These are phyloP conservation scores for Lepidurus apus DNA, from an alignment of 1,140 invertebrate species.

Conservation along the genomic window DNA sequence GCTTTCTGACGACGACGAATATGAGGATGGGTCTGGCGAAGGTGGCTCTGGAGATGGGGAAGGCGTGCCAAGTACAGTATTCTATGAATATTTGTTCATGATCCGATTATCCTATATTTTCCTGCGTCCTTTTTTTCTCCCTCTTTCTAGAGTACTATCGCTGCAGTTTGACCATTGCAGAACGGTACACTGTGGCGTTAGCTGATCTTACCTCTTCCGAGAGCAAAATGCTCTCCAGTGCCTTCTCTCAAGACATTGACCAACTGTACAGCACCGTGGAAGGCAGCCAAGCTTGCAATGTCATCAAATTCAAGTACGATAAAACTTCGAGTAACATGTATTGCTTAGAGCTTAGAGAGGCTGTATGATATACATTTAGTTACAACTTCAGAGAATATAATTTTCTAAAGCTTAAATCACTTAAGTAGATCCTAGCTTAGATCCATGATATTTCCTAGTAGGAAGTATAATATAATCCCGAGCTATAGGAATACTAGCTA, in stretches of 20 bases:
- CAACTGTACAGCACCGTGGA: slow-evolving; percentile 43
- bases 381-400: too few species aligned
- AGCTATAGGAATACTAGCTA: too few species aligned
- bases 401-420: too few species aligned
- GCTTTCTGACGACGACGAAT: background rate
- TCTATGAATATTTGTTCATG: background rate
- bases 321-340: too few species aligned
- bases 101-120: background rate
- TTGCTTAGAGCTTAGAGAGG: too few species aligned
- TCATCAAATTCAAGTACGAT: slow-evolving; percentile 43
- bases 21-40: background rate
- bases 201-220: slow-evolving; percentile 42
- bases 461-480: too few species aligned
- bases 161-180: slow-evolving; percentile 45
- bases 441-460: too few species aligned
- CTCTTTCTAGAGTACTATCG: slow-evolving; percentile 47
- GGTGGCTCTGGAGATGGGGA: background rate
- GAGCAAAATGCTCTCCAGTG: slow-evolving; percentile 44
- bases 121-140: slow-evolving; percentile 20
- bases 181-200: slow-evolving; percentile 44
- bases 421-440: too few species aligned
- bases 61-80: background rate
- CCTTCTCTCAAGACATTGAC: slow-evolving; percentile 44
- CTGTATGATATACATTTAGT: too few species aligned
- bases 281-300: slow-evolving; percentile 46